Evolutionary conservation across 2,888 invertebrate species (phyloP).

Genomic region (Chalcosyrphus nemorum): DNA sequence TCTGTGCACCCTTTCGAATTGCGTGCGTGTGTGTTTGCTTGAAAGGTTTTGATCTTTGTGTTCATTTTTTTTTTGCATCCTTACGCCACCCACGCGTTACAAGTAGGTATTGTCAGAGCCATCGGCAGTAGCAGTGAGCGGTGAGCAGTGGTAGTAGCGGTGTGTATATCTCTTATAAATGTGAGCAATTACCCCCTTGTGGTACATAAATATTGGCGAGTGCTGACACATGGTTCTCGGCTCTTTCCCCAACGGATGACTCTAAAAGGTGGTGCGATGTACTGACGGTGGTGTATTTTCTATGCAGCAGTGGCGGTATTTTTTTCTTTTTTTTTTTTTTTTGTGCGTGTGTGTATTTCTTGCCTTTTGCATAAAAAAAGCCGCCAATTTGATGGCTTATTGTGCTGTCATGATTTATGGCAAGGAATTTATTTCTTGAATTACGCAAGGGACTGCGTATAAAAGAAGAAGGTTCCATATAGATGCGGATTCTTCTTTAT

Average conservation of each 20-base stretch:
- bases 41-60: neutral
- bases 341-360: neutral
- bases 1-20: neutral
- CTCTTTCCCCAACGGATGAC: neutral
- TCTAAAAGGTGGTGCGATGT: neutral
- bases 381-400: conserved; percentile 60
- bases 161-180: conserved; percentile 16
- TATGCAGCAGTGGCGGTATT: conserved; percentile 19
- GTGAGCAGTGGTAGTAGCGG: too few relatives aligned
- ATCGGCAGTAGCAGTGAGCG: too few relatives aligned
- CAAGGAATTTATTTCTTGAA: conserved; percentile 31
- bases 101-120: too few relatives aligned
- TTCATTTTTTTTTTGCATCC: too few relatives aligned
- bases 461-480: neutral
- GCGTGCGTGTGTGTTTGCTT: neutral
- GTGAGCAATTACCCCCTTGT: conserved; percentile 48
- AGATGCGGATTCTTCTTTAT: neutral
- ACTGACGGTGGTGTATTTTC: neutral
- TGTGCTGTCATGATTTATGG: conserved; percentile 50
- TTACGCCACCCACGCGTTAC: neutral
- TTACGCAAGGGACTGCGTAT: conserved; percentile 34
- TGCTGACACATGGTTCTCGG: conserved; percentile 39
- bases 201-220: conserved; percentile 42
- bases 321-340: conserved; percentile 13
- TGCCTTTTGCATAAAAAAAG: conserved; percentile 36